phyloP scores from a whole-genome alignment of 2,888 invertebrate genomes.

The Idaea dimidiata region DNA sequence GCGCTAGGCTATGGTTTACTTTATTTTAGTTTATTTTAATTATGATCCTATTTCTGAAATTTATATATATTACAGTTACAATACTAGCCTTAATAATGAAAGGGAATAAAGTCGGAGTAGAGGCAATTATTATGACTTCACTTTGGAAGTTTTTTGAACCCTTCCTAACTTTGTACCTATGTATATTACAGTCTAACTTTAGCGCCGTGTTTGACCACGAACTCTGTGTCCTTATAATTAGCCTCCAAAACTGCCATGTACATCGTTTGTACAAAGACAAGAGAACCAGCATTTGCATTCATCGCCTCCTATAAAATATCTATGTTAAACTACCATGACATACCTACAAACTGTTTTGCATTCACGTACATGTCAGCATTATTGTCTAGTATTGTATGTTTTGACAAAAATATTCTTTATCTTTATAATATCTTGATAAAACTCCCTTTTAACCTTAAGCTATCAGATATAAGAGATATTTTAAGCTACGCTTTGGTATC shows the following conservation, averaged over 20 bases:
- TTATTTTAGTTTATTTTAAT: constrained; percentile 2
- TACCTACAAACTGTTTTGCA: constrained; percentile 72
- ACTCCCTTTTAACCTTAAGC: constrained; percentile 19
- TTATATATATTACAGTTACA: background rate
- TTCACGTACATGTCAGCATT: constrained; percentile 71
- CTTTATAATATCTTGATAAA: constrained; percentile 21
- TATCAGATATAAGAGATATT: constrained; percentile 25
- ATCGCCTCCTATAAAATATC: constrained; percentile 62
- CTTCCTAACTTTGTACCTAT: background rate
- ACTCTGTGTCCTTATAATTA: constrained; percentile 24
- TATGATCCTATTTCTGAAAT: background rate
- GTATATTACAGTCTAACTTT: constrained; percentile 15
- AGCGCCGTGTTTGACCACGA: constrained; percentile 15
- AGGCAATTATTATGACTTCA: background rate
- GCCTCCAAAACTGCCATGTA: constrained; percentile 24
- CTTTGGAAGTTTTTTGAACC: background rate
- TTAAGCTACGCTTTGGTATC: constrained; percentile 27
- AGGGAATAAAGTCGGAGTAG: too few relatives aligned
- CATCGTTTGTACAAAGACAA: constrained; percentile 24
- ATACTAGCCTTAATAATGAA: too few relatives aligned
- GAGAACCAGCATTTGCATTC: constrained; percentile 44
- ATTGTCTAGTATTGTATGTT: constrained; percentile 66
- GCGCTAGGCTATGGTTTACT: constrained; percentile 18
- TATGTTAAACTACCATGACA: constrained; percentile 66
- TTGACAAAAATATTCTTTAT: constrained; percentile 11